These are phyloP conservation scores for Myiopsitta monachus DNA, from an alignment of 2,113 vertebrate genomes.

Conservation along the genomic window DNA sequence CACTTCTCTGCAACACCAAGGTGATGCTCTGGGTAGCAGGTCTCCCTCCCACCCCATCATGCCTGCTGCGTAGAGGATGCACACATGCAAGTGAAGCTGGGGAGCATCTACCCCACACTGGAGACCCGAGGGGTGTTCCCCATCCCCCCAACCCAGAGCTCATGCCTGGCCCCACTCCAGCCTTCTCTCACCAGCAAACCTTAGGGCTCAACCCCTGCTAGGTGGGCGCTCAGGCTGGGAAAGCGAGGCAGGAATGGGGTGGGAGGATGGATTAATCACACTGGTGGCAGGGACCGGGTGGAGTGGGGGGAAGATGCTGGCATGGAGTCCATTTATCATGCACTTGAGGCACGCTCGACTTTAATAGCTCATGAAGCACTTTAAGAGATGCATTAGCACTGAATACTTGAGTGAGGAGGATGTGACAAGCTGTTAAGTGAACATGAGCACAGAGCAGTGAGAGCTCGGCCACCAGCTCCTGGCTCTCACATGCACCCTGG, in stretches of 20 bases:
- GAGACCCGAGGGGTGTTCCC: background rate
- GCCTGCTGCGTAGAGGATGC: accelerated
- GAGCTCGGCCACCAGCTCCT: background rate
- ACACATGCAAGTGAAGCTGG: background rate
- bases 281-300: background rate
- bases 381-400: constrained; percentile 63
- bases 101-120: accelerated
- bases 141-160: background rate
- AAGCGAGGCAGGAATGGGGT: background rate
- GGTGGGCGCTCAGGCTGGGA: accelerated
- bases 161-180: background rate
- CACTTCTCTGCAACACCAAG: background rate
- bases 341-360: constrained; percentile 27
- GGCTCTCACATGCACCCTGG: background rate
- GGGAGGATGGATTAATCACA: background rate
- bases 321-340: constrained; percentile 42
- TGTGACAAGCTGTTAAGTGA: constrained; percentile 60
- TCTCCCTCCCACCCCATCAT: accelerated
- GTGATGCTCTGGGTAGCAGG: background rate
- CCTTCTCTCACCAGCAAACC: background rate
- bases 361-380: constrained; percentile 65
- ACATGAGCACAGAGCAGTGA: accelerated
- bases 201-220: background rate
- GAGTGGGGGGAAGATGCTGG: background rate
- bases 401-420: constrained; percentile 61